phyloP scores from a whole-genome alignment of 2,888 invertebrate species.

The Onchidella celtica region DNA sequence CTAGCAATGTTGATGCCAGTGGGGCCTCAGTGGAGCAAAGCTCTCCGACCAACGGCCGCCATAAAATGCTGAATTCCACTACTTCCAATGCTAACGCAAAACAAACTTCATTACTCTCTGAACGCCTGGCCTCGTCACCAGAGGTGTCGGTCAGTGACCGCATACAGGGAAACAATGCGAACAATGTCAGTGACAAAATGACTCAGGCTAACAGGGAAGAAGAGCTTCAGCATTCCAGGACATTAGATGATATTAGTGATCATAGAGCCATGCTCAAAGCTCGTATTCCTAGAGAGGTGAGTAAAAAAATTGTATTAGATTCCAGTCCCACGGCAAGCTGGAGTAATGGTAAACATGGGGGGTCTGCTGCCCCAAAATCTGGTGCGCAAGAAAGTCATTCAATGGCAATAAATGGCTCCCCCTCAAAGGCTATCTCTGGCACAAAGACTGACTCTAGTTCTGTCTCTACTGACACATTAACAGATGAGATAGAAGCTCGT shows the following conservation, averaged over 20 bases:
- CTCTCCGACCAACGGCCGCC: constrained; percentile 1
- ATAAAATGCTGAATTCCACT: neutral
- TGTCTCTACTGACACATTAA: constrained; percentile 35
- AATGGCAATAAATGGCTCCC: neutral
- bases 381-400: neutral
- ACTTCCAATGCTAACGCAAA: neutral
- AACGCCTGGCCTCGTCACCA: constrained; percentile 21
- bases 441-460: constrained; percentile 7
- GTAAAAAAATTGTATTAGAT: neutral
- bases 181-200: neutral
- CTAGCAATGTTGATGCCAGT: neutral
- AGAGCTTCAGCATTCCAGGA: constrained; percentile 31
- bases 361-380: neutral
- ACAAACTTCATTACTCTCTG: constrained; percentile 37
- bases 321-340: neutral
- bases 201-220: neutral
- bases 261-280: neutral
- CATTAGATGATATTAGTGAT: neutral
- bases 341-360: neutral
- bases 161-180: neutral
- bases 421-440: neutral
- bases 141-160: neutral
- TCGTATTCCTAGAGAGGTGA: constrained; percentile 2
- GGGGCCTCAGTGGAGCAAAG: neutral
- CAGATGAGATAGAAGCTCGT: constrained; percentile 3